phyloP scores from a whole-genome alignment of 53 echinoderm and acorn worm genomes.

The Apostichopus leukothele region DNA sequence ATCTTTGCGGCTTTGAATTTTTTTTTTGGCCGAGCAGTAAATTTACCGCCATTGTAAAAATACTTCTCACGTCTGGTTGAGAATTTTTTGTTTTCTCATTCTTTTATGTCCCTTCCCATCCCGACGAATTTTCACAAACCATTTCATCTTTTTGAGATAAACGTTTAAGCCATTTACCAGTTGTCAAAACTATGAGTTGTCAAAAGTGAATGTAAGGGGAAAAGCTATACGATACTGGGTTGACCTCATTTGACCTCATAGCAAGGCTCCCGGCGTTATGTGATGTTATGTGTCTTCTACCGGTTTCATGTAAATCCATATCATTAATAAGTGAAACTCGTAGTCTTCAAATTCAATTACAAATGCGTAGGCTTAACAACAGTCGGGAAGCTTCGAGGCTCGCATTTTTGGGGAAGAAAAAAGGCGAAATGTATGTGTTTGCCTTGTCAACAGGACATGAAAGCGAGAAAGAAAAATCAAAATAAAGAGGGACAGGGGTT shows the following conservation, averaged over 20 bases:
- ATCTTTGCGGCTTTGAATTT: background rate
- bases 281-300: constrained; percentile 1
- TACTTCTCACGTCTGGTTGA: background rate
- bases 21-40: background rate
- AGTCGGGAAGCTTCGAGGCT: constrained; percentile 22
- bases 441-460: background rate
- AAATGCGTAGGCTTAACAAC: constrained; percentile 21
- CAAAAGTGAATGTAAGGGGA: background rate
- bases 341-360: constrained; percentile 24
- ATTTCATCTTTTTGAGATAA: background rate
- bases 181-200: constrained; percentile 14
- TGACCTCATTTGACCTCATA: background rate
- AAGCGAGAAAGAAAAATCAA: background rate
- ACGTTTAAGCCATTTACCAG: constrained; percentile 18
- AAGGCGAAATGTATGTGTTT: background rate
- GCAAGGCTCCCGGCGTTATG: constrained; percentile 1
- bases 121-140: background rate
- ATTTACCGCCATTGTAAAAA: background rate
- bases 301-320: constrained; percentile 1
- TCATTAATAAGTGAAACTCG: constrained; percentile 20
- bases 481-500: too few species aligned
- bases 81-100: background rate
- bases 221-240: background rate
- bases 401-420: background rate
- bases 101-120: background rate